phyloP scores from a whole-genome alignment of 1,140 invertebrate genomes.

The Macrobrachium rosenbergii region DNA sequence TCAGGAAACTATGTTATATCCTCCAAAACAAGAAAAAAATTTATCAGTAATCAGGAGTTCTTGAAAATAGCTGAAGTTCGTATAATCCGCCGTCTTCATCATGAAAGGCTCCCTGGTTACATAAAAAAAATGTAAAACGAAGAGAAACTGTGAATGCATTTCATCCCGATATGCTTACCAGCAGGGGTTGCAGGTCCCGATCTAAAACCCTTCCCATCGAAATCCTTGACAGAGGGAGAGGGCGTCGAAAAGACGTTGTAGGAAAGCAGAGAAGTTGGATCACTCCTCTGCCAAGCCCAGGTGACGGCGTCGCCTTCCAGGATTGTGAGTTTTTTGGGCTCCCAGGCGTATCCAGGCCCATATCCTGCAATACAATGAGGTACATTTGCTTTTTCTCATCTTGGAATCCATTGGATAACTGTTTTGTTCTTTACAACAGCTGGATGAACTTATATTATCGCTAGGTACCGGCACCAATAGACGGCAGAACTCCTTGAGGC shows the following conservation, averaged over 20 bases:
- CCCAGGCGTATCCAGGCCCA: slow-evolving; percentile 9
- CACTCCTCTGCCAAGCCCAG: neutral
- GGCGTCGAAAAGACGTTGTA: slow-evolving; percentile 4
- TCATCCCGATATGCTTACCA: neutral
- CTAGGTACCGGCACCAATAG: neutral
- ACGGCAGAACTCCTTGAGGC: too few relatives aligned
- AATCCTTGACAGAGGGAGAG: neutral
- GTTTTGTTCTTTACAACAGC: too few relatives aligned
- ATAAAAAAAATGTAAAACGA: too few relatives aligned
- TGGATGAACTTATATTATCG: neutral
- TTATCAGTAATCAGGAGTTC: too few relatives aligned
- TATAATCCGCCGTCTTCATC: too few relatives aligned
- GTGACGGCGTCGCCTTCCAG: neutral
- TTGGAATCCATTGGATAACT: too few relatives aligned
- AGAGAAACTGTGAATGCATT: too few relatives aligned
- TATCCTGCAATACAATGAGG: neutral
- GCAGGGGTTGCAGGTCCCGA: neutral
- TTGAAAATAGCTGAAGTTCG: too few relatives aligned
- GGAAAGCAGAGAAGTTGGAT: neutral
- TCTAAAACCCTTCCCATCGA: neutral
- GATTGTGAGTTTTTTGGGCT: neutral
- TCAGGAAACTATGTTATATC: too few relatives aligned
- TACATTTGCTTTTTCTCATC: too few relatives aligned
- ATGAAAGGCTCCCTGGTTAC: too few relatives aligned
- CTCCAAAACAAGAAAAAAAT: too few relatives aligned